Conservation (phyloP, 2,113 vertebrate genomes). For the Cheirogaleus medius region DNA sequence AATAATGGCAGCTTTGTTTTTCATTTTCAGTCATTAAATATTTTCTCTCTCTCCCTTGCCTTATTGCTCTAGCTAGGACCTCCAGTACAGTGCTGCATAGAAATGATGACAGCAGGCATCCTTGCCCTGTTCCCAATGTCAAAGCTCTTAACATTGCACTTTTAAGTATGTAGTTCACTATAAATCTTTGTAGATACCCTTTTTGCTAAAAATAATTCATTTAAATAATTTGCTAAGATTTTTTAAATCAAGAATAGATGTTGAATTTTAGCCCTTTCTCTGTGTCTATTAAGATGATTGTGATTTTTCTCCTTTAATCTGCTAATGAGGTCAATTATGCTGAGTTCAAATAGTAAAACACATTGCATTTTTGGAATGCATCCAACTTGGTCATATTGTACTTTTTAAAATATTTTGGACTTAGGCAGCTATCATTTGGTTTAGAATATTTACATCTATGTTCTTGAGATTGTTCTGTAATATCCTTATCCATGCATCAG, state of each 20-base stretch:
- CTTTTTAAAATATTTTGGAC: neutral
- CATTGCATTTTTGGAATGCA: neutral
- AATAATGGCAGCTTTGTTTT: slow-evolving; percentile 34
- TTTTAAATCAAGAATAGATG: neutral
- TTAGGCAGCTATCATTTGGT: slow-evolving; percentile 18
- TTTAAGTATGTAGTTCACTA: slow-evolving; percentile 3
- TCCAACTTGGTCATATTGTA: slow-evolving; percentile 3
- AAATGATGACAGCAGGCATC: neutral
- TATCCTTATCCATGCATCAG: neutral
- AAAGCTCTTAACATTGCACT: neutral
- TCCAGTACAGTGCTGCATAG: neutral
- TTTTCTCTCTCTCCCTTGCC: slow-evolving; percentile 11
- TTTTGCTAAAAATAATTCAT: neutral
- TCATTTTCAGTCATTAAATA: slow-evolving; percentile 15
- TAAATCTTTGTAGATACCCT: neutral
- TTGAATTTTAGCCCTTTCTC: slow-evolving; percentile 3
- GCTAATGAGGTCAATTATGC: neutral
- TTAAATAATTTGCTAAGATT: slow-evolving; percentile 41
- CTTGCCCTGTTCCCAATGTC: neutral
- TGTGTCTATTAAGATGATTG: neutral
- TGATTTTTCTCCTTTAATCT: slow-evolving; percentile 35
- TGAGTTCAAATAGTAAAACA: slow-evolving; percentile 46
- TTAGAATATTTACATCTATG: slow-evolving; percentile 8
- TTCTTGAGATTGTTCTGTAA: slow-evolving; percentile 6
- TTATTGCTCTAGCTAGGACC: neutral